Evolutionary conservation across 1,140 invertebrate genomes (phyloP), one percentile per base, ranked within the genome.

Genomic region (Epicauta chinensis): DNA sequence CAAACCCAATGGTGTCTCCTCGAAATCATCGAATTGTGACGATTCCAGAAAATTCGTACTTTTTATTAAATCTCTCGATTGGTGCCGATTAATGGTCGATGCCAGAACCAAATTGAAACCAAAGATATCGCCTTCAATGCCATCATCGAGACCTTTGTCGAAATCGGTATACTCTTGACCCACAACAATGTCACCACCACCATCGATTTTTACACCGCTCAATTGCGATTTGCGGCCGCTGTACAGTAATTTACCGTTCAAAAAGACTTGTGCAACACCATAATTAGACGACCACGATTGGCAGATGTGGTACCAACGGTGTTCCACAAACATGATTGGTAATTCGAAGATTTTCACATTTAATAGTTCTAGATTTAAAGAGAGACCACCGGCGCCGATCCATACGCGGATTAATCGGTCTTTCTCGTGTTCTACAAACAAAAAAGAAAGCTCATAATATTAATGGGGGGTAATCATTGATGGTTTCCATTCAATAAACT

Each of bases 111-210:
- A 75, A 57, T 82, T 83, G 59, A 81, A 81, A n/a, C 81, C 81
- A 55, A 79, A 77, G 40, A 83, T 74, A 53, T 81, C 74, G 3
- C 82, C 82, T 68, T 84, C 81, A 38, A 84, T 75, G 2, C 82
- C 82, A 34, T 79, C 81, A 38, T 80, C 77, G 15, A 77, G 62
- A 11, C 80, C 72, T 62, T 77, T 81, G 71, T 83, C 77, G 44
- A 78, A 77, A 60, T 82, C 78, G 3, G 78, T 77, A 53, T 78
- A 81, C 56, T 83, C 81, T 61, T 85, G 82, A 13, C 81, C 82
- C 5, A 85, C 65, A 4, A 82, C 81, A 2, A 83, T 67, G 47
- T 82, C 82, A 2, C 82, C 82, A 16, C 73, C 74, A 1, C 70
- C 69, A 0, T 81, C 77, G 51, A 84, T 74, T 44, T 73, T 63